Evolutionary conservation across 2,113 vertebrate genomes (phyloP).

Genomic region (Anolis sagrei): DNA sequence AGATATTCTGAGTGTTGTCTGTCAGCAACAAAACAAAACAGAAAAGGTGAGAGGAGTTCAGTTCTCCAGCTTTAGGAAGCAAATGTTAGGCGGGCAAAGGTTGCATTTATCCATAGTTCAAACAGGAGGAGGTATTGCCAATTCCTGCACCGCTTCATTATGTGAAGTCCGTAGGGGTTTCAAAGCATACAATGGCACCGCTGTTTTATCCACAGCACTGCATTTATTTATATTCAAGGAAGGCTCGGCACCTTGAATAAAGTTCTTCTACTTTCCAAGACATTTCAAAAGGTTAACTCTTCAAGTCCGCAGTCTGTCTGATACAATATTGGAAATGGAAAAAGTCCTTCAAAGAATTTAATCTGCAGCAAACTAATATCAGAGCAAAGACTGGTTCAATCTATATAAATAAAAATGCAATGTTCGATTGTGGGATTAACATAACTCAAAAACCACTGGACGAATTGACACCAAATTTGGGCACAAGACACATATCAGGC

Average conservation of each 20-base stretch:
- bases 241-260: constrained; percentile 39
- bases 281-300: not conserved
- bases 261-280: constrained; percentile 40
- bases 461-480: no score
- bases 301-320: constrained; percentile 4
- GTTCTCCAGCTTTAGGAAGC: constrained; percentile 1
- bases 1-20: constrained; percentile 94
- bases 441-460: no score
- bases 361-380: no score
- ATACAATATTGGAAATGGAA: not conserved
- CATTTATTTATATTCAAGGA: constrained; percentile 42
- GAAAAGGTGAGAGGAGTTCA: constrained; percentile 29
- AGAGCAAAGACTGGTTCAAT: no score
- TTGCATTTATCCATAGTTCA: constrained; percentile 11
- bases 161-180: constrained; percentile 1
- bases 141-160: not conserved
- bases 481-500: no score
- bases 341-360: not conserved
- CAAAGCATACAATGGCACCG: not conserved
- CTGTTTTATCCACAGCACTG: constrained; percentile 25
- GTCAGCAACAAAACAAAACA: constrained; percentile 48
- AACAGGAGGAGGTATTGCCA: constrained; percentile 7
- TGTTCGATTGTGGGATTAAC: no score
- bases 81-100: not conserved
- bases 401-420: no score